Base-by-base conservation (phyloP, 1,140 invertebrate species). In the Procambarus clarkii region DNA sequence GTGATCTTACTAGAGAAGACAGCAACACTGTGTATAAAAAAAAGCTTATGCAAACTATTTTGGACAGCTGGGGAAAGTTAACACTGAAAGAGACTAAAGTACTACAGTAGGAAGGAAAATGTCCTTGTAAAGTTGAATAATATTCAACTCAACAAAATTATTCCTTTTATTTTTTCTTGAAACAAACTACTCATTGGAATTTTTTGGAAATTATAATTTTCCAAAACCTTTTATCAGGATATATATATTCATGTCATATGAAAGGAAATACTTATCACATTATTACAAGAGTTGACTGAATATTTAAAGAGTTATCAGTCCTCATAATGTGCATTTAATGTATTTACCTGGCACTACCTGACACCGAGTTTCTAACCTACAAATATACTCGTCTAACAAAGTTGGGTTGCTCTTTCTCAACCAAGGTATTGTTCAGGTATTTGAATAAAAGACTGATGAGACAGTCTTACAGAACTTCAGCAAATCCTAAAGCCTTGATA, bases 291-390 rank as follows among this genome's bases (percentile, higher is more conserved):
- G 0, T 13, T 21, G 54, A 77, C 34, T 78, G 50, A 34, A 15
- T 7, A 34, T 8, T 13, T 13, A 58, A 44, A 44, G 8, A 46
- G 21, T 50, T 24, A 76, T 3, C 46, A 76, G 46, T 86, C 83
- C 50, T 46, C 9, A 46, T 86, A 74, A 86, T 50, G 46, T 50
- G 74, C 18, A 58, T 76, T 34, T 21, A 50, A 48, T 34, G 69
- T 76, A 86, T 86, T 74, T 76, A 54, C 74, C 83, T 74, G 45
- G 18, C 83, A 74, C 83, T 85, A 85, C 3, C 60, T 76, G 74
- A 86, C 83, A 86, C 64, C 11, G 71, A 86, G 24, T 50, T 86
- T 86, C 83, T 86, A 86, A 50, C 21, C 69, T 86, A 86, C 44
- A 34, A 76, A 48, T 76, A 44, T 50, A 54, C 74, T 76, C 48